These are phyloP conservation scores for Luidia sarsii DNA, from an alignment of 53 echinoderm and acorn worm species.

Conservation along the genomic window DNA sequence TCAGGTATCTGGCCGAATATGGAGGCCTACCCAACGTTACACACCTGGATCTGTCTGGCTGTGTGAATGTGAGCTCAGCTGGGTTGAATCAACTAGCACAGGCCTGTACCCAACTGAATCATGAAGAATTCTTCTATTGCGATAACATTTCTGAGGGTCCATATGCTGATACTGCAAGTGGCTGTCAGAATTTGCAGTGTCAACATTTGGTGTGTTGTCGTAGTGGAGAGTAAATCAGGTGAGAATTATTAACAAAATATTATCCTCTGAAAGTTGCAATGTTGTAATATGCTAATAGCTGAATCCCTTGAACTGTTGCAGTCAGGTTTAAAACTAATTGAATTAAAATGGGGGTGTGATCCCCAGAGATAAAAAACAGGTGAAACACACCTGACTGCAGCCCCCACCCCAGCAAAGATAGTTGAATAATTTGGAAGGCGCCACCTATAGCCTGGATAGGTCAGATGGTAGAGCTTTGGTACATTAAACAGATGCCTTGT, in stretches of 20 bases:
- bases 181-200: slow-evolving; percentile 96
- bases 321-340: neutral
- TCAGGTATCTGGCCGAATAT: slow-evolving; percentile 62
- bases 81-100: slow-evolving; percentile 77
- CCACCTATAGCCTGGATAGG: too few species aligned
- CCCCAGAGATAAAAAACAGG: too few species aligned
- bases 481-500: too few species aligned
- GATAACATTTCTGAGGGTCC: slow-evolving; percentile 98
- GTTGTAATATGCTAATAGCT: neutral
- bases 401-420: too few species aligned
- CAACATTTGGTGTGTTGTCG: slow-evolving; percentile 87
- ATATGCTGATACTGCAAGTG: slow-evolving; percentile 89
- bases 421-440: too few species aligned
- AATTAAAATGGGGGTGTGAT: neutral
- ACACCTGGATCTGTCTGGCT: slow-evolving; percentile 94
- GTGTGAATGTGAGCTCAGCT: slow-evolving; percentile 75
- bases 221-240: slow-evolving; percentile 70
- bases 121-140: slow-evolving; percentile 96
- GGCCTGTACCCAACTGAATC: slow-evolving; percentile 71
- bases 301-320: neutral
- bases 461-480: too few species aligned
- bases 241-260: neutral
- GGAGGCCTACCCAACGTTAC: slow-evolving; percentile 67
- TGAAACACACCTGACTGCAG: too few species aligned
- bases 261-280: too few species aligned